Evolutionary conservation across 2,888 invertebrate species (phyloP), one percentile per base, ranked within the genome.

Genomic region (Polia nebulosa): DNA sequence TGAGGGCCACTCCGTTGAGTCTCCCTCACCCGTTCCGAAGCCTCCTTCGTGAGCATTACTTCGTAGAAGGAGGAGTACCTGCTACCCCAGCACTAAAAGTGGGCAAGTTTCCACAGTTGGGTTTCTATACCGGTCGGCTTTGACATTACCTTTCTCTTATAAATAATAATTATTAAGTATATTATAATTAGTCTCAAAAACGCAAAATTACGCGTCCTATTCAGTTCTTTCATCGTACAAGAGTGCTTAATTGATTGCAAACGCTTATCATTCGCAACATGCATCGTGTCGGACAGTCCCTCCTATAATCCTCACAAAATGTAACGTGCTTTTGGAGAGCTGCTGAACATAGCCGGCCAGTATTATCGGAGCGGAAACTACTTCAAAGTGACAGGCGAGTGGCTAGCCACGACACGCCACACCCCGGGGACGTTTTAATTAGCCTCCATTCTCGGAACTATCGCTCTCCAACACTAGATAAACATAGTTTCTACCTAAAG

Each of bases 401-500:
- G 87, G 87, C 71, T 51, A 78, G 76, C 84, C 81, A 55, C 82
- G 74, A 72, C 79, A 60, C 67, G 66, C 72, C 53, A 75, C 69
- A 67, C 78, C 71, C 78, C 32, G 51, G 73, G 73, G 82, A 85
- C 84, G 63, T 79, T 87, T 88, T 88, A 88, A 88, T 88, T 88
- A 87, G 83, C 73, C 64, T 62, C 71, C 72, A 78, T 53, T 29
- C 52, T 55, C 59, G 56, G 44, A 44, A 63, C 65, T 62, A 65
- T 60, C 51, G 39, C 22, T 53, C 41, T 25, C 22, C 20, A 44
- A 39, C 44, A 39, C 76, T 51, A 60, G 15, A 32, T 47, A 70
- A 58, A 64, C 64, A 45, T 41, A 76, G 27, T 51, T 53, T 51
- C 49, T 29, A 22, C 22, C n/a, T 25, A 51, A 69, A 61, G 22